A percentile compares a stretch with the other conserved stretches of the same genome.
Evolutionary conservation across 23 tunicate genomes (phyloP).

Genomic region (Ciona savignyi): DNA sequence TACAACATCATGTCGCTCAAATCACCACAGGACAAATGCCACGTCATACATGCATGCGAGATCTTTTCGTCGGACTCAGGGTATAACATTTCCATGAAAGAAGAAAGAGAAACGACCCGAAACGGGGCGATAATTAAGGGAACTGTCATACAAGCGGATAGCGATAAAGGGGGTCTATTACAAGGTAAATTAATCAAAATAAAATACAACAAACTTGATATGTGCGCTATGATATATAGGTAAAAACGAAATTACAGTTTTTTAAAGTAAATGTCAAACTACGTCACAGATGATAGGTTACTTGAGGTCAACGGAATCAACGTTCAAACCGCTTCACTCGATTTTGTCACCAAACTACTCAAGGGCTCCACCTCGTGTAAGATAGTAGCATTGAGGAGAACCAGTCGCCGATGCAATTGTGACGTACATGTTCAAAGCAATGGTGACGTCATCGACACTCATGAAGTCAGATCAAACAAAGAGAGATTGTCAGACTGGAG

Average conservation of each 20-base stretch:
- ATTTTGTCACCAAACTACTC: constrained; percentile 22
- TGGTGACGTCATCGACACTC: not conserved
- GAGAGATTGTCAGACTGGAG: constrained; percentile 25
- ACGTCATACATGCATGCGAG: constrained; percentile 26
- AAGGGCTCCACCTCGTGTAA: constrained; percentile 23
- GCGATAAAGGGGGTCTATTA: constrained; percentile 13
- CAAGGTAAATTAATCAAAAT: constrained; percentile 13
- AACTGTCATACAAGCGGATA: constrained; percentile 12
- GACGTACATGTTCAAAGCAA: too few relatives aligned
- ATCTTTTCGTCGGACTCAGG: constrained; percentile 10
- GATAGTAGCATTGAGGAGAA: constrained; percentile 15
- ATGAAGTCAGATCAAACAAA: not conserved
- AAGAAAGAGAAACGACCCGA: constrained; percentile 5
- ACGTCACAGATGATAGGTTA: constrained; percentile 23
- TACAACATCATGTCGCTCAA: constrained; percentile 12
- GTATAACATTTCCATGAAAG: constrained; percentile 20
- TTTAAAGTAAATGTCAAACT: not conserved
- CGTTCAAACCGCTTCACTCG: constrained; percentile 23
- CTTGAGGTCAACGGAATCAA: constrained; percentile 47
- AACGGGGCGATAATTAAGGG: constrained; percentile 19
- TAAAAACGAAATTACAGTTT: not conserved
- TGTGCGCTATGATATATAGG: too few relatives aligned
- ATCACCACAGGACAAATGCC: not conserved
- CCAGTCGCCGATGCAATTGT: not conserved
- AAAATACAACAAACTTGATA: too few relatives aligned